phyloP scores from a whole-genome alignment of 2,888 invertebrate genomes.

The Pristionchus exspectatus region DNA sequence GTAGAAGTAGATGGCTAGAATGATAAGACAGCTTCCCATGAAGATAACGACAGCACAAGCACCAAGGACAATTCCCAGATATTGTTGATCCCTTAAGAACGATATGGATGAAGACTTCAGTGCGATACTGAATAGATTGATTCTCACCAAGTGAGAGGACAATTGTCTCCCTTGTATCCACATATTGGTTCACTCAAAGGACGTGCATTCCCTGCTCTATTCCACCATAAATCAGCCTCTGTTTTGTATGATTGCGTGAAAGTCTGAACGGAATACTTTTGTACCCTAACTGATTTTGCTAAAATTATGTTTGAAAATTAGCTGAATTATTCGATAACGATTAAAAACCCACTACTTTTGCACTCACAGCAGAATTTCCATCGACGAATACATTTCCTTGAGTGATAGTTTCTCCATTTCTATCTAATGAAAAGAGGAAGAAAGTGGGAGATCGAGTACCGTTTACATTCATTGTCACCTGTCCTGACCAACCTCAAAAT shows the following conservation, averaged over 20 bases:
- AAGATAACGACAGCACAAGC: slow-evolving; percentile 59
- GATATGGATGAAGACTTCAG: neutral
- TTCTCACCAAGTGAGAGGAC: slow-evolving; percentile 35
- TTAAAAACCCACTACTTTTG: neutral
- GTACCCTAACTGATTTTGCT: neutral
- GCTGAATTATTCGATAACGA: neutral
- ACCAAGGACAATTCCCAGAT: slow-evolving; percentile 64
- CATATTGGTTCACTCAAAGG: slow-evolving; percentile 62
- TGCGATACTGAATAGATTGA: neutral
- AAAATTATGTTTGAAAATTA: neutral
- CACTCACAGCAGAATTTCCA: neutral
- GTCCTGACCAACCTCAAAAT: slow-evolving; percentile 46
- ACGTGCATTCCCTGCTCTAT: slow-evolving; percentile 56
- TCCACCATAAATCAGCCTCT: slow-evolving; percentile 59
- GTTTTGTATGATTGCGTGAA: neutral
- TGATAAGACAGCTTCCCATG: slow-evolving; percentile 59
- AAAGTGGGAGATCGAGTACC: slow-evolving; percentile 58
- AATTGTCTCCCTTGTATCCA: slow-evolving; percentile 61
- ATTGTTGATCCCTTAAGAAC: slow-evolving; percentile 55
- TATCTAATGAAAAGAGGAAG: slow-evolving; percentile 54
- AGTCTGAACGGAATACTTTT: neutral
- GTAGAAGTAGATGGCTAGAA: slow-evolving; percentile 60
- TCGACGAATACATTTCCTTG: slow-evolving; percentile 37
- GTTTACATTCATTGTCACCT: slow-evolving; percentile 55
- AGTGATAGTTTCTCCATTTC: neutral